These are phyloP conservation scores for Tenthredo scrophulariae DNA, from an alignment of 2,888 invertebrate genomes.

Conservation along the genomic window DNA sequence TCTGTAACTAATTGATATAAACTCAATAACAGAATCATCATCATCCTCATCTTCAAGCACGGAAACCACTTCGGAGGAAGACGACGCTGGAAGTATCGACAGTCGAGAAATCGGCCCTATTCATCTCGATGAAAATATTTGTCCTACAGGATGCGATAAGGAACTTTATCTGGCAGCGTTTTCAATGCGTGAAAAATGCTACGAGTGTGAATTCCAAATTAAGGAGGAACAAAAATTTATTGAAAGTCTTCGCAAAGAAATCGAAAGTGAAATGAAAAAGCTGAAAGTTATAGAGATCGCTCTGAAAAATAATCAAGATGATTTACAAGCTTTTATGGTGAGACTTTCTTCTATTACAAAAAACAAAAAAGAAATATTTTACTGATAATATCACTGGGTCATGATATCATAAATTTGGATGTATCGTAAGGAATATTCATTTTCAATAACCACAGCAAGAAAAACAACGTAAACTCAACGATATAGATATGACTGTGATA, in stretches of 20 bases:
- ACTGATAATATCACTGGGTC: constrained; percentile 9
- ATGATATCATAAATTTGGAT: neutral
- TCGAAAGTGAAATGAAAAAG: constrained; percentile 82
- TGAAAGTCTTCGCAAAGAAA: constrained; percentile 82
- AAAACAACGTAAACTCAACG: constrained; percentile 89
- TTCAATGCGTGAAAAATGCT: constrained; percentile 82
- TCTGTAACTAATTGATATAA: neutral
- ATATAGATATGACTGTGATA: constrained; percentile 86
- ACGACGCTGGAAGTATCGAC: constrained; percentile 82
- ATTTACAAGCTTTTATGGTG: constrained; percentile 85
- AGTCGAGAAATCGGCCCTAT: constrained; percentile 85
- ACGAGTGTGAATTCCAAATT: constrained; percentile 81
- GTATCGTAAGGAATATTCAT: constrained; percentile 19
- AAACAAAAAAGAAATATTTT: neutral
- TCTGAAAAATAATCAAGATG: constrained; percentile 81
- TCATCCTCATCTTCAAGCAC: constrained; percentile 80
- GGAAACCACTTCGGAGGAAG: constrained; percentile 79
- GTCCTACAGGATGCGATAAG: constrained; percentile 86
- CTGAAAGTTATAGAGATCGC: constrained; percentile 81
- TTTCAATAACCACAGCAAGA: constrained; percentile 80
- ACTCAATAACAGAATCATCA: constrained; percentile 59
- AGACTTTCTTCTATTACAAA: constrained; percentile 30
- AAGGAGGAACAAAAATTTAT: constrained; percentile 81
- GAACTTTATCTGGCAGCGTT: constrained; percentile 86
- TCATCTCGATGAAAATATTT: constrained; percentile 85